Evolutionary conservation across 2,113 vertebrate genomes (phyloP).

Genomic region (Myrmecobius fasciatus): DNA sequence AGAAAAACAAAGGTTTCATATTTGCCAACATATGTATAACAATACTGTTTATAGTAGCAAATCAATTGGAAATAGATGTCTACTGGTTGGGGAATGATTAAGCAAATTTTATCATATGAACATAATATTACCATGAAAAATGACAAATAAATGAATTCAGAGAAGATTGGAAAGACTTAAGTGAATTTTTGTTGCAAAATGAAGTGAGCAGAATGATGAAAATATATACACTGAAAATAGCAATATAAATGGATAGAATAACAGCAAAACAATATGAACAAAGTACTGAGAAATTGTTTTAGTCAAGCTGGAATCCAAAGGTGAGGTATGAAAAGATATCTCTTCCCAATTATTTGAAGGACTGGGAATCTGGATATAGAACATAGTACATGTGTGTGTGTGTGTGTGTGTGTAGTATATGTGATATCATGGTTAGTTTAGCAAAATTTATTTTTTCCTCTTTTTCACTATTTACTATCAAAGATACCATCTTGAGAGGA

Average conservation of each 20-base stretch:
- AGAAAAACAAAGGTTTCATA: too few species aligned
- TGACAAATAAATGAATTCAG: too few species aligned
- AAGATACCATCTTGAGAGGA: background rate
- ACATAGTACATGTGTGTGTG: too few species aligned
- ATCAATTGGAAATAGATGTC: background rate
- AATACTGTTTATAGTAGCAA: background rate
- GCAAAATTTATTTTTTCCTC: background rate
- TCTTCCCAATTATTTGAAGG: background rate
- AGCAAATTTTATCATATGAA: background rate
- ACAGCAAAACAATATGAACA: background rate
- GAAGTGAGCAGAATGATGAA: background rate
- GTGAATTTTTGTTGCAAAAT: too few species aligned
- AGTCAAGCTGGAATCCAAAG: background rate
- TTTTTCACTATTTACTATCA: background rate
- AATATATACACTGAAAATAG: background rate
- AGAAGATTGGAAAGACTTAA: too few species aligned
- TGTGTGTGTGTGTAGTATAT: too few species aligned
- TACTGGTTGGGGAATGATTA: background rate
- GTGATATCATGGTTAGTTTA: background rate
- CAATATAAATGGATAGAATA: background rate
- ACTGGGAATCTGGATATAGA: background rate
- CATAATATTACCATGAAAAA: background rate
- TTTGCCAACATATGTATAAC: too few species aligned
- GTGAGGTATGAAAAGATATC: background rate
- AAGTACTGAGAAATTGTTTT: background rate